Conservation (phyloP, 2,797 vertebrate genomes). For the Menidia menidia region DNA sequence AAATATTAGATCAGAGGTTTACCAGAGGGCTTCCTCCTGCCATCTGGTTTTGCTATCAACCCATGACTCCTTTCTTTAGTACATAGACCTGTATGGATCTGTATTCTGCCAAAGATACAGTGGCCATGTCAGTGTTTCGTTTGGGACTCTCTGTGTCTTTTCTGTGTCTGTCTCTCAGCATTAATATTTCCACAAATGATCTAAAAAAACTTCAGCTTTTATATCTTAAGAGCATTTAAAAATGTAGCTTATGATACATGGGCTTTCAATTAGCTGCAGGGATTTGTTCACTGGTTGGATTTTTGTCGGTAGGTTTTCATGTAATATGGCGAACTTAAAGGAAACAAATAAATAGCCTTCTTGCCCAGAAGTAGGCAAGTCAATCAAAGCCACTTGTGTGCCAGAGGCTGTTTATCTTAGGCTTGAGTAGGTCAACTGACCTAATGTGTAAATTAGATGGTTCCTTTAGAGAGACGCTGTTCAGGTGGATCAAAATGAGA, state of each 20-base stretch:
- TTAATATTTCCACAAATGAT: too few species aligned
- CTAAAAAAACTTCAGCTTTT: conserved; percentile 2
- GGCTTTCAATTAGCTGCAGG: not conserved
- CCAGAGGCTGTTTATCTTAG: not conserved
- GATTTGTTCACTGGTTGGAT: not conserved
- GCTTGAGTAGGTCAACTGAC: not conserved
- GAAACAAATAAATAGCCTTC: not conserved
- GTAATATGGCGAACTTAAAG: not conserved
- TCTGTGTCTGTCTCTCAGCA: not conserved
- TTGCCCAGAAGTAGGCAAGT: not conserved
- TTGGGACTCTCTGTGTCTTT: not conserved
- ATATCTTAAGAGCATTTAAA: not conserved
- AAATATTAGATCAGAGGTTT: conserved; percentile 69
- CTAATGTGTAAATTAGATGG: not conserved
- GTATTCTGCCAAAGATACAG: conserved; percentile 4
- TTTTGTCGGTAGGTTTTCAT: not conserved
- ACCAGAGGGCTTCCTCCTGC: conserved; percentile 62
- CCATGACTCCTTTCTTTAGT: conserved; percentile 34
- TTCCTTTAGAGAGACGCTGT: not conserved
- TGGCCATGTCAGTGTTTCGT: not conserved
- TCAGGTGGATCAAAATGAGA: not conserved
- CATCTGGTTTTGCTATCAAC: conserved; percentile 61
- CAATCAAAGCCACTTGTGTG: not conserved
- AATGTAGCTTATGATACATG: conserved; percentile 4
- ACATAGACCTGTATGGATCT: conserved; percentile 12